A percentile compares a stretch with the other conserved stretches of the same genome.
phyloP scores from a whole-genome alignment of 1,140 invertebrate genomes.

The Trichomalopsis sarcophagae region DNA sequence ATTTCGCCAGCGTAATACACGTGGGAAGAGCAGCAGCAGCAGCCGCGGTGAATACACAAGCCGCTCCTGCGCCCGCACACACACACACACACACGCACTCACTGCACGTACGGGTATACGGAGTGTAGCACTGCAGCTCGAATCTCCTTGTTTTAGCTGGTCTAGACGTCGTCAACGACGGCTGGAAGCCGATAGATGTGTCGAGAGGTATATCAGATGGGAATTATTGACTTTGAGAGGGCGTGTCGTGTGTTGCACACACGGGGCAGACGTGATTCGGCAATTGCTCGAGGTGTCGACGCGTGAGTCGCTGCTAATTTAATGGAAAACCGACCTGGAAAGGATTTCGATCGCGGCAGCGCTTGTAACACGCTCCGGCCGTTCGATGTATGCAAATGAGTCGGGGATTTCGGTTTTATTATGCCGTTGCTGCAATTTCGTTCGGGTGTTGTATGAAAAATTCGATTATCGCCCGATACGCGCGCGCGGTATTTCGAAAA shows the following conservation, averaged over 20 bases:
- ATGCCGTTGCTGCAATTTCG: too few species aligned
- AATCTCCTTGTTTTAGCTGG: conserved; percentile 40
- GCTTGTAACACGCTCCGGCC: neutral
- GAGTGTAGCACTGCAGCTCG: neutral
- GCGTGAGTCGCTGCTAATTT: conserved; percentile 10
- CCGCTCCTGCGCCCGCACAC: neutral
- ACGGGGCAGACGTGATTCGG: conserved; percentile 19
- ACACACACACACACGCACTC: neutral
- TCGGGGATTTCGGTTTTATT: too few species aligned
- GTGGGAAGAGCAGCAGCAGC: conserved; percentile 53
- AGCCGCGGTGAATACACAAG: conserved; percentile 52
- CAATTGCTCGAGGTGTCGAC: conserved; percentile 44
- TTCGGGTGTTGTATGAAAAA: neutral
- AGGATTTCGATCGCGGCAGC: neutral
- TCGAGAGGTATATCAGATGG: conserved; percentile 33
- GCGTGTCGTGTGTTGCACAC: neutral
- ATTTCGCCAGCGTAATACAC: conserved; percentile 53
- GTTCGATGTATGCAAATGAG: too few species aligned
- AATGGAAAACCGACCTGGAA: neutral
- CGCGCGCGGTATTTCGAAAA: neutral
- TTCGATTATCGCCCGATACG: neutral
- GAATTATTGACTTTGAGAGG: conserved; percentile 51
- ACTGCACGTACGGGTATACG: too few species aligned
- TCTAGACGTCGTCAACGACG: conserved; percentile 34
- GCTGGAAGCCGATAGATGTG: neutral